Conservation (phyloP, 2,797 vertebrate genomes). For the Loris lydekkerianus region DNA sequence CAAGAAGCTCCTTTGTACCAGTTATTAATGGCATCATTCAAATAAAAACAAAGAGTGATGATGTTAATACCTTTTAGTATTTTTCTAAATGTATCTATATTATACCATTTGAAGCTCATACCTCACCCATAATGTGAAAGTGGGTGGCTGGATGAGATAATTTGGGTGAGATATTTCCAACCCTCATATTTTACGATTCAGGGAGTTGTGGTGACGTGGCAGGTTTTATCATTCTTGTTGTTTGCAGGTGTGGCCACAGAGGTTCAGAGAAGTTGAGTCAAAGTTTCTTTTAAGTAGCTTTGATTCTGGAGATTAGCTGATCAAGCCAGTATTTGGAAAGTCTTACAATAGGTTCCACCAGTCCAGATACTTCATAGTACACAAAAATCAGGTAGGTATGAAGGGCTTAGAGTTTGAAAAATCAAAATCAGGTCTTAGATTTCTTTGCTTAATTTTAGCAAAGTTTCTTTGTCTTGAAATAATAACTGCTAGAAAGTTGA, state of each 20-base stretch:
- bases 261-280: constrained; percentile 48
- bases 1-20: constrained; percentile 68
- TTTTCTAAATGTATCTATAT: constrained; percentile 43
- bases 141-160: neutral
- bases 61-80: constrained; percentile 21
- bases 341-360: constrained; percentile 32
- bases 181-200: constrained; percentile 8
- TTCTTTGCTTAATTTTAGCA: constrained; percentile 31
- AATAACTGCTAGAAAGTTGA: constrained; percentile 38
- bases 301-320: constrained; percentile 18
- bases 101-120: constrained; percentile 35
- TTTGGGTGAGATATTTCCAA: constrained; percentile 2
- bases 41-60: constrained; percentile 71
- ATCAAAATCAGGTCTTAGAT: neutral
- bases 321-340: neutral
- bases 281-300: constrained; percentile 55
- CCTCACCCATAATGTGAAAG: constrained; percentile 31
- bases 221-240: constrained; percentile 39
- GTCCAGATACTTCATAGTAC: neutral
- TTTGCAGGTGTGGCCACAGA: constrained; percentile 18
- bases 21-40: constrained; percentile 76
- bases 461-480: constrained; percentile 35
- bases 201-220: neutral
- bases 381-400: neutral
- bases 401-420: constrained; percentile 36